These are phyloP conservation scores for Nephrotoma appendiculata DNA, from an alignment of 2,888 invertebrate genomes.

Conservation along the genomic window DNA sequence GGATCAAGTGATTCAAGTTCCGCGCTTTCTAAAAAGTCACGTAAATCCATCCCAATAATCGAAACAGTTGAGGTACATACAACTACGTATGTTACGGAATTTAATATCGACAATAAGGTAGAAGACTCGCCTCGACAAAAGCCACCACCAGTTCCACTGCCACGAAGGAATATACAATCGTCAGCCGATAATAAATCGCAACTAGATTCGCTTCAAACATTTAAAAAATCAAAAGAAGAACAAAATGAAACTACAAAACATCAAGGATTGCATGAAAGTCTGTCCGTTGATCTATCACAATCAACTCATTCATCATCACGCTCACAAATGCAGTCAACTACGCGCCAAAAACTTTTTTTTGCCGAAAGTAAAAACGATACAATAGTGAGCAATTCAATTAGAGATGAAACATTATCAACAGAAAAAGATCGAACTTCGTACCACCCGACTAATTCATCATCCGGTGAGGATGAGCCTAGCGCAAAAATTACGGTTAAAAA, in stretches of 20 bases:
- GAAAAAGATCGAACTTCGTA: not conserved
- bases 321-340: not conserved
- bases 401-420: not conserved
- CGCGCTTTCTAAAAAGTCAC: not conserved
- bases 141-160: not conserved
- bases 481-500: not conserved
- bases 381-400: slow-evolving; percentile 1
- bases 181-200: not conserved
- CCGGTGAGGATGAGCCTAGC: not conserved
- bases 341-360: not conserved
- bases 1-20: not conserved
- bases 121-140: not conserved
- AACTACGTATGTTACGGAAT: not conserved
- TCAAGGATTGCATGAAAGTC: not conserved
- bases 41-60: not conserved
- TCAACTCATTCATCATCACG: not conserved
- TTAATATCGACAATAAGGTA: not conserved
- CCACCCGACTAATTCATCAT: not conserved
- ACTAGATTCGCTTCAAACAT: not conserved
- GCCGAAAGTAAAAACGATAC: not conserved
- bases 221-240: not conserved
- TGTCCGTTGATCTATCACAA: not conserved
- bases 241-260: not conserved
- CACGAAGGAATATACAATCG: not conserved
- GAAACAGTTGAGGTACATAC: not conserved